These are phyloP conservation scores for Lepus oiostolus DNA, from an alignment of 2,797 vertebrate genomes.

Conservation along the genomic window DNA sequence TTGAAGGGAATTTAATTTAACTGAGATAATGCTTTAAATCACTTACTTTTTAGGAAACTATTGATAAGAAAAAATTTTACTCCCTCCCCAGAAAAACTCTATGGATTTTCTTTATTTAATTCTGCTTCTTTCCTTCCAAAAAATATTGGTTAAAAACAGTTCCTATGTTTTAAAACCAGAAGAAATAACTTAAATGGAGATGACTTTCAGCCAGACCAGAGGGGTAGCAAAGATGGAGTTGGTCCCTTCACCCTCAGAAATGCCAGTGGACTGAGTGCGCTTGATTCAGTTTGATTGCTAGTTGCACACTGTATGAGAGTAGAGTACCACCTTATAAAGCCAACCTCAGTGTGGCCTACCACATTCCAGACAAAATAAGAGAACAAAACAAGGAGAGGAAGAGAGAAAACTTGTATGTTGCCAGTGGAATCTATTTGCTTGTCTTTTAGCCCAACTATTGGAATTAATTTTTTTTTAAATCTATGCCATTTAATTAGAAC, in stretches of 20 bases:
- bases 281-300: neutral
- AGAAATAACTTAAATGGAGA: neutral
- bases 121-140: neutral
- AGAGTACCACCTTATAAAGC: neutral
- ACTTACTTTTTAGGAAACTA: neutral
- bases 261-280: neutral
- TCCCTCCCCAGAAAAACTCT: no score
- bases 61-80: neutral
- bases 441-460: constrained; percentile 30
- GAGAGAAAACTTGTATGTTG: constrained; percentile 21
- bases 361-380: constrained; percentile 66
- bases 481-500: constrained; percentile 79
- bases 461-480: constrained; percentile 64
- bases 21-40: neutral
- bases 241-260: neutral
- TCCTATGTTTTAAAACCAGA: neutral
- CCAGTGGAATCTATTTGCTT: constrained; percentile 74
- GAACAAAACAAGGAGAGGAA: constrained; percentile 45
- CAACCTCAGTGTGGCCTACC: neutral
- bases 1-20: constrained; percentile 41
- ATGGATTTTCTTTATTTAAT: neutral
- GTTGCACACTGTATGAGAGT: neutral
- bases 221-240: neutral
- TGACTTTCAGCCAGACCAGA: neutral
- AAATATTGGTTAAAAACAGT: neutral